phyloP scores from a whole-genome alignment of 2,888 invertebrate species.

The Coleophora flavipennella region DNA sequence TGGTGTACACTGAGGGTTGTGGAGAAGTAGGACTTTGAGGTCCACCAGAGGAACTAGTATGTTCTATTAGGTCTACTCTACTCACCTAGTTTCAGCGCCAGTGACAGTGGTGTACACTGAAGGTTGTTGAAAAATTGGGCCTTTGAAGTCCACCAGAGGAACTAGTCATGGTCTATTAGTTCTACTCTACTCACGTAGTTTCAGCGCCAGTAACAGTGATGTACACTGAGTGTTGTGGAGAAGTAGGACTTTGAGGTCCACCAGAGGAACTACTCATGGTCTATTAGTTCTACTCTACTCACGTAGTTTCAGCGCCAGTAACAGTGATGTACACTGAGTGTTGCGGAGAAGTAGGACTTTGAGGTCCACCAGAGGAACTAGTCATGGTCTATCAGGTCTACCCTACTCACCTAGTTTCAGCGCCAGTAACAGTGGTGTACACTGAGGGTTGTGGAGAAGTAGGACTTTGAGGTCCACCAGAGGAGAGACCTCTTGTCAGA shows the following conservation, averaged over 20 bases:
- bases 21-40: conserved; percentile 40
- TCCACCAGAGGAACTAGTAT: conserved; percentile 54
- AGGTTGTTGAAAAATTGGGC: neutral
- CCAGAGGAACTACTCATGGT: neutral
- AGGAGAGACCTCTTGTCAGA: conserved; percentile 59
- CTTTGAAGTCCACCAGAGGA: neutral
- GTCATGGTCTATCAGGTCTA: neutral
- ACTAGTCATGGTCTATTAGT: neutral
- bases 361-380: neutral
- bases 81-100: neutral
- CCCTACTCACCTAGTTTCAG: conserved; percentile 75
- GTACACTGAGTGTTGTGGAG: neutral
- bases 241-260: neutral
- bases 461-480: conserved; percentile 59
- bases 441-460: conserved; percentile 68
- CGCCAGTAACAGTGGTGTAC: conserved; percentile 92
- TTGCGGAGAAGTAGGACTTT: neutral
- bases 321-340: neutral
- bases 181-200: neutral
- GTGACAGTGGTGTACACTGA: neutral
- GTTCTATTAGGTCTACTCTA: neutral
- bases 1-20: conserved; percentile 81
- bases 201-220: neutral
- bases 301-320: neutral
- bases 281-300: neutral